Evolutionary conservation across 2,113 vertebrate genomes (phyloP).

Genomic region (Ctenodactylus gundi): DNA sequence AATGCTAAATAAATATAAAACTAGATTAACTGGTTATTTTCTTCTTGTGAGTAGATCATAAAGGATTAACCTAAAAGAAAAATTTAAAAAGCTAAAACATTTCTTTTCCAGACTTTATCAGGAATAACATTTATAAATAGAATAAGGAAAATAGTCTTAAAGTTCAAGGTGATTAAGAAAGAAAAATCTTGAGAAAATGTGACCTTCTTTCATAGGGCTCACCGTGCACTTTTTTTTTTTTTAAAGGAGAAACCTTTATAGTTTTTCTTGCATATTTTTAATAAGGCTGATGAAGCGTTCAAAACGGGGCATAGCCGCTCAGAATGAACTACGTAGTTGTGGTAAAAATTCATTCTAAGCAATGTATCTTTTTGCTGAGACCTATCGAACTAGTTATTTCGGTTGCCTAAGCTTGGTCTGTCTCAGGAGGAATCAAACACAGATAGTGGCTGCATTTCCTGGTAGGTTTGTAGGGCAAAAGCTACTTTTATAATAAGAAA

Average conservation of each 20-base stretch:
- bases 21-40: background rate
- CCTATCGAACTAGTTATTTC: background rate
- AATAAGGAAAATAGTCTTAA: background rate
- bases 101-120: background rate
- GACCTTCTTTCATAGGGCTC: background rate
- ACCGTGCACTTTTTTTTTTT: background rate
- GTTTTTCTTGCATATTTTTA: constrained; percentile 1
- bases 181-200: constrained; percentile 18
- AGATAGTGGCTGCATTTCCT: background rate
- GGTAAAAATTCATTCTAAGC: background rate
- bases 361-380: background rate
- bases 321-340: background rate
- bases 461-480: constrained; percentile 2
- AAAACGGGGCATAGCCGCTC: background rate
- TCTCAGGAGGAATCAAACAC: background rate
- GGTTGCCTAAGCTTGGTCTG: background rate
- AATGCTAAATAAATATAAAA: background rate
- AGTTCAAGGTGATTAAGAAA: constrained; percentile 35
- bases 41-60: background rate
- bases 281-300: constrained; percentile 10
- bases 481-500: constrained; percentile 5
- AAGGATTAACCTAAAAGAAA: background rate
- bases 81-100: background rate
- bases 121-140: background rate
- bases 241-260: background rate